Evolutionary conservation across 2,797 vertebrate species (phyloP).

Genomic region (Phrynocephalus vlangalii): DNA sequence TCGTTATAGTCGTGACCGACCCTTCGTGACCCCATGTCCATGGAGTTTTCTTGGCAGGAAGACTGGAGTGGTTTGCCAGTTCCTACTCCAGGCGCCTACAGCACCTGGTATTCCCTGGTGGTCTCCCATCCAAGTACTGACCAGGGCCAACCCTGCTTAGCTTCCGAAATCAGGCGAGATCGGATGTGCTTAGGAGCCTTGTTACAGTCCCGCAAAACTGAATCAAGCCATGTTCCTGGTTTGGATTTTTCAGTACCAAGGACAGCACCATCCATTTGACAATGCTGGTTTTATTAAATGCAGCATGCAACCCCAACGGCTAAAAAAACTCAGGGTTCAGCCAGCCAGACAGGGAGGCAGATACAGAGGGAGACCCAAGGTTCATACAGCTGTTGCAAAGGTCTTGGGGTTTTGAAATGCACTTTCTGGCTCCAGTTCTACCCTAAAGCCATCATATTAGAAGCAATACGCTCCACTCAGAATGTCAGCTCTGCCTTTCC

Average conservation of each 20-base stretch:
- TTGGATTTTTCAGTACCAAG: conserved; percentile 22
- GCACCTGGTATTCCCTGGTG: too few relatives aligned
- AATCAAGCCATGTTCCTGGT: neutral
- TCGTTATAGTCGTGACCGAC: too few relatives aligned
- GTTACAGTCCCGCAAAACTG: neutral
- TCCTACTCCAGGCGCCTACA: too few relatives aligned
- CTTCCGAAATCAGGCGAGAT: too few relatives aligned
- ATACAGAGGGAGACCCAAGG: neutral
- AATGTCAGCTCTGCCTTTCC: neutral
- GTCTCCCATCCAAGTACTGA: too few relatives aligned
- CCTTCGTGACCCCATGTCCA: too few relatives aligned
- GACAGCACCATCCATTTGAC: neutral
- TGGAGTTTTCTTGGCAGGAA: too few relatives aligned
- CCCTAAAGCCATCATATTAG: neutral
- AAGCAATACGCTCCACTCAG: neutral
- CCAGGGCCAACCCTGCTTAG: too few relatives aligned
- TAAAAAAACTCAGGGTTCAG: neutral
- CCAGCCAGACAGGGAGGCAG: neutral
- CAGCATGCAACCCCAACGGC: neutral
- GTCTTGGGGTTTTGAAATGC: neutral
- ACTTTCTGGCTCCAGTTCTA: neutral
- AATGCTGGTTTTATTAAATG: neutral
- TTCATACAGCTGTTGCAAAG: neutral
- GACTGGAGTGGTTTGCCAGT: too few relatives aligned
- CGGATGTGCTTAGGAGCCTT: neutral